Evolutionary conservation across 2,888 invertebrate species (phyloP), one percentile per base, ranked within the genome.

Genomic region (Alitta virens): DNA sequence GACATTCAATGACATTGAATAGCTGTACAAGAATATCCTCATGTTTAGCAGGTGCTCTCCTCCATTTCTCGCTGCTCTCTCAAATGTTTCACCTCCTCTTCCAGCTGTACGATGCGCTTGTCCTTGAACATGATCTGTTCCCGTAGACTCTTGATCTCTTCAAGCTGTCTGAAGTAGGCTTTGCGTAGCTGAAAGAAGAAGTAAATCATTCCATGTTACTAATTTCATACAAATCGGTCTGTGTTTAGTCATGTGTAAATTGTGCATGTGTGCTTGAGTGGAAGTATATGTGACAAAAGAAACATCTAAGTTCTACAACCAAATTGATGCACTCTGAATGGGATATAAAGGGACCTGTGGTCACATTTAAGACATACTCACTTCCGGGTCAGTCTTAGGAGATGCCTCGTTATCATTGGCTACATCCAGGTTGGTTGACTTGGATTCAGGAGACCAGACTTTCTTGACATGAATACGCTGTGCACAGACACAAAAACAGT

Each of bases 61-160:
- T 54, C 62, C 26, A 52, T 50, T 18, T 52, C 40, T n/a, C 54
- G 27, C 21, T 46, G 40, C n/a, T 60, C 54, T 18, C 54, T 14
- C 27, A 52, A 27, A 14, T 51, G 23, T 7, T 60, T 53, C 26
- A 83, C 63, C 65, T 90, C 88, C 60, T 90, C 89, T 77, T 94
- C 92, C 26, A 94, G 83, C 75, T 92, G 92, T 61, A 89, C 87
- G 23, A 93, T 90, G 53, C 90, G 85, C 71, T 89, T 86, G 76
- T 93, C 92, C 74, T 91, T 90, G 78, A 89, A 87, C 23, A 88
- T 86, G 49, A 93, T 83, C 78, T 92, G 91, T 68, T 90, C 88
- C 74, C 90, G 89, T 49, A 91, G 86, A 71, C 89, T 85, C 69
- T 90, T 86, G 56, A 93, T 84, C 83, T 93, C 92, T 71, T 67